Conservation (phyloP, 2,888 invertebrate species). For the Trissolcus japonicus region DNA sequence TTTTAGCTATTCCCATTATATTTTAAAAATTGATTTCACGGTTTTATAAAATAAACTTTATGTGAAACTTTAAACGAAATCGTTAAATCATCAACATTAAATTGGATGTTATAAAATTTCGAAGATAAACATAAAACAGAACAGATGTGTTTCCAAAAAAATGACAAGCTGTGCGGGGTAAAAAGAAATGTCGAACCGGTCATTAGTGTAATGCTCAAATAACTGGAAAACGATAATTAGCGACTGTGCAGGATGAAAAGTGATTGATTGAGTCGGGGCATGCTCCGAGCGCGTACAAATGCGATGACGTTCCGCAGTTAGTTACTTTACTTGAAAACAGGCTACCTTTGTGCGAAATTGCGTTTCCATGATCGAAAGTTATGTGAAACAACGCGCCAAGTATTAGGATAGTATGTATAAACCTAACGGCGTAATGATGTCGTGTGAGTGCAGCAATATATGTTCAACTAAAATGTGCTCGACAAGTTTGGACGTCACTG, state of each 20-base stretch:
- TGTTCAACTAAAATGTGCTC: conserved; percentile 65
- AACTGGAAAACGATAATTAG: conserved; percentile 44
- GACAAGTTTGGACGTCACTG: conserved; percentile 66
- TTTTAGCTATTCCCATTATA: no score
- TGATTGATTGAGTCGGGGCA: conserved; percentile 40
- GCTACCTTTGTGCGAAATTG: conserved; percentile 25
- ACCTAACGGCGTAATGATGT: conserved; percentile 61
- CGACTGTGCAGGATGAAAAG: conserved; percentile 30
- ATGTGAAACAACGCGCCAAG: conserved; percentile 1
- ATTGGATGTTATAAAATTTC: background rate
- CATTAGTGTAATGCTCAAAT: conserved; percentile 47
- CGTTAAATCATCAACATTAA: no score
- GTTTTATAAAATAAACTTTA: background rate
- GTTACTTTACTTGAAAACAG: conserved; percentile 31
- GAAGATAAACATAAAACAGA: background rate
- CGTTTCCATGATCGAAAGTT: conserved; percentile 40
- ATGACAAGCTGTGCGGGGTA: conserved; percentile 21
- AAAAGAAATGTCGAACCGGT: conserved; percentile 27
- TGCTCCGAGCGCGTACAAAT: conserved; percentile 7
- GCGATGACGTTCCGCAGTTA: conserved; percentile 30
- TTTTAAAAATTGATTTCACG: no score
- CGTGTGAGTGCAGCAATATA: conserved; percentile 57
- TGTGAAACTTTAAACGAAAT: background rate
- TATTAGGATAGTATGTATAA: conserved; percentile 43
- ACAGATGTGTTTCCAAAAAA: background rate